Conservation (phyloP, 2,113 vertebrate genomes). For the Bufo gargarizans region DNA sequence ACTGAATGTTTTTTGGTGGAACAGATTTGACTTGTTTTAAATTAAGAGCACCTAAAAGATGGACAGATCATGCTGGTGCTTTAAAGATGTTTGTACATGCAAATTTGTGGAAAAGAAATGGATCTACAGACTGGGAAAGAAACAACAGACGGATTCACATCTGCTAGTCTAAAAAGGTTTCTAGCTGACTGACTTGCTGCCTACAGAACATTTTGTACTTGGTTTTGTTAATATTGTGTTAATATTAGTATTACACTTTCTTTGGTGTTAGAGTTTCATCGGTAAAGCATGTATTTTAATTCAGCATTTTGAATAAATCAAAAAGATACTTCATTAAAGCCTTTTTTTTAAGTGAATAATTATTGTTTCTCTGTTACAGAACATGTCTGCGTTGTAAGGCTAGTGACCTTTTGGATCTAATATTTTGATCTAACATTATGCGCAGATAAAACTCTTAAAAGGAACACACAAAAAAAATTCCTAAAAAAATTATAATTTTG, state of each 20-base stretch:
- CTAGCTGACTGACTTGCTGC: constrained; percentile 53
- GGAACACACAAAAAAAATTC: too few species aligned
- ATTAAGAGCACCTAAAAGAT: constrained; percentile 33
- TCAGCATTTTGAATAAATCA: background rate
- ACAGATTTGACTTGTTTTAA: constrained; percentile 47
- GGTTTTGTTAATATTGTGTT: constrained; percentile 49
- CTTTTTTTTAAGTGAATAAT: background rate
- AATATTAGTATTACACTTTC: constrained; percentile 52
- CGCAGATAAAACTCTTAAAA: too few species aligned
- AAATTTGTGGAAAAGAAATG: constrained; percentile 47
- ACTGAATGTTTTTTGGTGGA: constrained; percentile 60
- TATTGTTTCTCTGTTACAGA: too few species aligned
- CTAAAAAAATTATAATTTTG: too few species aligned
- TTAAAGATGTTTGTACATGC: constrained; percentile 56
- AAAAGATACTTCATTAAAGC: background rate
- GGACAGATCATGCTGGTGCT: constrained; percentile 33
- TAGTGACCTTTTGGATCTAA: too few species aligned
- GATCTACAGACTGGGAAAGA: constrained; percentile 42
- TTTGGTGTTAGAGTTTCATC: constrained; percentile 20
- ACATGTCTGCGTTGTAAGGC: too few species aligned
- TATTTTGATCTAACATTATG: too few species aligned
- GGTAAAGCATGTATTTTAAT: background rate
- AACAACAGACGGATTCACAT: constrained; percentile 52
- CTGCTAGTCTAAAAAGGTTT: constrained; percentile 52
- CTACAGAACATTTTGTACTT: constrained; percentile 44